Evolutionary conservation across 2,888 invertebrate genomes (phyloP).

Genomic region (Glaucopsyche alexis): DNA sequence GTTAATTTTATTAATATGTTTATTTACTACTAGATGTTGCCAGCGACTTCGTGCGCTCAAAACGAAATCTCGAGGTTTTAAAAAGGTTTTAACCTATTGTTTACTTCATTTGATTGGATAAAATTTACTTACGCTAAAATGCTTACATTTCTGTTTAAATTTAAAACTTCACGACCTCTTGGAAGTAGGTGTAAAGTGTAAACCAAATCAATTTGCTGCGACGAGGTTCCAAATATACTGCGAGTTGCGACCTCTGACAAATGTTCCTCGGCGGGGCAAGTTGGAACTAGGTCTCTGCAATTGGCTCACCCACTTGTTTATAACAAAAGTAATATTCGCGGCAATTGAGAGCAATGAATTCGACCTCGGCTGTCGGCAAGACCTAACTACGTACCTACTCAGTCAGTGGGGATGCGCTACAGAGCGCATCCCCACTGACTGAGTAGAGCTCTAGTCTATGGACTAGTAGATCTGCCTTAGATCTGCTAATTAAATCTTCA

Average conservation of each 20-base stretch:
- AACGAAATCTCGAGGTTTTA: too few species aligned
- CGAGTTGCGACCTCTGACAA: constrained; percentile 12
- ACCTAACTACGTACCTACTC: too few species aligned
- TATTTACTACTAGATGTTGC: not conserved
- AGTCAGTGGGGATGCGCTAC: constrained; percentile 35
- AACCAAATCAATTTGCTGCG: constrained; percentile 1
- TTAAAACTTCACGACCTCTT: too few species aligned
- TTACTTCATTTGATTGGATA: too few species aligned
- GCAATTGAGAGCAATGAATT: constrained; percentile 68
- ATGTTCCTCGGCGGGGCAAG: constrained; percentile 22
- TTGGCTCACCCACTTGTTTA: constrained; percentile 42
- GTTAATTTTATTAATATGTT: not conserved
- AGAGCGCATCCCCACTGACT: too few species aligned
- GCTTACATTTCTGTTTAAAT: too few species aligned
- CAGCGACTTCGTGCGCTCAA: too few species aligned
- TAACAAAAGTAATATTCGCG: constrained; percentile 51
- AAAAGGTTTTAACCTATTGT: too few species aligned
- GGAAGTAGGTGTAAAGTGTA: too few species aligned
- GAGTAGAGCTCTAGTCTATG: too few species aligned
- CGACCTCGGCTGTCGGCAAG: constrained; percentile 52
- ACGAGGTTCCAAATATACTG: constrained; percentile 5
- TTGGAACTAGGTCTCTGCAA: constrained; percentile 40
- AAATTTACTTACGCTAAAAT: too few species aligned
- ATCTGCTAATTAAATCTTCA: too few species aligned
- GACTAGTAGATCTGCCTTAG: not conserved